Evolutionary conservation across 2,113 vertebrate genomes (phyloP).

Genomic region (Pristiophorus japonicus): DNA sequence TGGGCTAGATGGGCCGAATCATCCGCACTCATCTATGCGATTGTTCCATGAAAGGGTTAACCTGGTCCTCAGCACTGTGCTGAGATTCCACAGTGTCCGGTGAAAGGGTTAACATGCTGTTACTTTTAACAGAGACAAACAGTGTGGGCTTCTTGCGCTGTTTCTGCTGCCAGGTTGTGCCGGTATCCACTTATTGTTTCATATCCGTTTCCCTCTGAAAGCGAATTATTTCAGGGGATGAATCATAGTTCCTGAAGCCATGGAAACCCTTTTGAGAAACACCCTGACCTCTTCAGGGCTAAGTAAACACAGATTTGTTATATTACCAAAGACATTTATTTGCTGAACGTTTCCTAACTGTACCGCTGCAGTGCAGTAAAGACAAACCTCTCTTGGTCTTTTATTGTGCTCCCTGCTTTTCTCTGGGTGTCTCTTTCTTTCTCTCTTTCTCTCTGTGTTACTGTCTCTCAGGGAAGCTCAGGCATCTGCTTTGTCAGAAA

Average conservation of each 20-base stretch:
- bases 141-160: too few species aligned
- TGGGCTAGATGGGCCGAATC: not conserved
- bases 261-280: slow-evolving; percentile 30
- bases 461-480: not conserved
- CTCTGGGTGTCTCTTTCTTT: not conserved
- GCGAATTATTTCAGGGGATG: slow-evolving; percentile 18
- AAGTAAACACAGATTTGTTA: slow-evolving; percentile 26
- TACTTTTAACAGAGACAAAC: not conserved
- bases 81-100: not conserved
- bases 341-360: not conserved
- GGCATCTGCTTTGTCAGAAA: not conserved
- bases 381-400: not conserved
- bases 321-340: slow-evolving; percentile 8
- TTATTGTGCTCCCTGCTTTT: not conserved
- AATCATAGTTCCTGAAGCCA: slow-evolving; percentile 35
- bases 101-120: not conserved
- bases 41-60: not conserved
- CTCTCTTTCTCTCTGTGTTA: not conserved
- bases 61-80: too few species aligned
- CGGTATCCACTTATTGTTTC: slow-evolving; percentile 10
- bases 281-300: slow-evolving; percentile 29
- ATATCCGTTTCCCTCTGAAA: slow-evolving; percentile 14
- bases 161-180: not conserved
- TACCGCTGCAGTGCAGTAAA: not conserved
- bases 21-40: not conserved